Base-by-base conservation (phyloP, 2,888 invertebrate genomes). In the Darwinula stevensoni region DNA sequence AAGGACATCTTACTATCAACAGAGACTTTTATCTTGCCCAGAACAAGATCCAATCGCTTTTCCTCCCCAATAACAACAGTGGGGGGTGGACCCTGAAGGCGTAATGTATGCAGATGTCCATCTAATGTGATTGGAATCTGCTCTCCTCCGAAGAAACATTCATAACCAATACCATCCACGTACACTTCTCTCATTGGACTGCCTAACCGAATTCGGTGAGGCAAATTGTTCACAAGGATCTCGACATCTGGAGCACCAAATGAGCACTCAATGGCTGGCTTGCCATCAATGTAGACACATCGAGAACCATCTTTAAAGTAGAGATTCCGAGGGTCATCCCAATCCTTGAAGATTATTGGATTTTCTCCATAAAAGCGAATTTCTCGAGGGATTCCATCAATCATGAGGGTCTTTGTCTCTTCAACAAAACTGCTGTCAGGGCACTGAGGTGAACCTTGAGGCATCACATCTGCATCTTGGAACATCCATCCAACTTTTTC, bases 101-200 rank as follows among this genome's bases (percentile, higher is more conserved):
- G 69, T 2, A 94, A 61, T 29, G 63, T 56, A 37, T 73, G 64
- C n/a, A 67, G 61, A 37, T 69, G 65, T 2, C 70, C 71, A 35
- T 72, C 69, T 22, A 91, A 60, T 28, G 72, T 66, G 6, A 86
- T 67, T 2, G 65, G 63, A 30, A 80, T 62, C 1, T 78, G 69
- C 29, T 74, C 69, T 2, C 82, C 84, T 17, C 76, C 82, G 48
- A 94, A 94, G 50, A 72, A 75, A 42, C 82, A 76, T 47, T 86
- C 86, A 49, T 70, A 86, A 58, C 76, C 74, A 36, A 67, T 60
- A 5, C 72, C 72, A 47, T 94, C 78, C 30, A 97, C 67, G 43
- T 68, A 76, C 18, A 94, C 54, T 45, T 91, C 88, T 33, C 84
- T 61, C 0, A 84, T 80, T 0, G 86, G 86, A 9, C 76, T 76